A percentile compares a stretch with the other conserved stretches of the same genome.
phyloP scores from a whole-genome alignment of 2,797 vertebrate genomes.

The Hoplostethus mediterraneus region DNA sequence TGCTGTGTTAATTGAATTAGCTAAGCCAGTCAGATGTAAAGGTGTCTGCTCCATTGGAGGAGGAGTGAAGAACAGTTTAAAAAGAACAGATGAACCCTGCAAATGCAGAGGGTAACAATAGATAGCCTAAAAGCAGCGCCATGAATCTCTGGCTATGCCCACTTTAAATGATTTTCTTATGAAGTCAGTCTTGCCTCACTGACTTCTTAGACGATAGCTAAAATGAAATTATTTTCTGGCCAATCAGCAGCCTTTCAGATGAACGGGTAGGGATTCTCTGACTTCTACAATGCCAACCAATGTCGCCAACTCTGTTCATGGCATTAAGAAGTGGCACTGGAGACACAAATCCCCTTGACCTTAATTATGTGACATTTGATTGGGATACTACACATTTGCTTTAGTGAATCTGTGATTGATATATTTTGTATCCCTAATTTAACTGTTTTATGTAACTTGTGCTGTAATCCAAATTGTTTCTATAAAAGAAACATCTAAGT shows the following conservation, averaged over 20 bases:
- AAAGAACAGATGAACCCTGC: slow-evolving; percentile 42
- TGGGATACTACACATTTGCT: neutral
- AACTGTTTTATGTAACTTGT: neutral
- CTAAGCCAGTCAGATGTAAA: slow-evolving; percentile 49
- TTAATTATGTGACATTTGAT: neutral
- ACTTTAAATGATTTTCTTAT: neutral
- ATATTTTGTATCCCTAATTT: no score
- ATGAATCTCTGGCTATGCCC: neutral
- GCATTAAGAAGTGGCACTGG: no score
- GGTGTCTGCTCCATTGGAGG: slow-evolving; percentile 38
- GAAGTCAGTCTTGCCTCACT: neutral
- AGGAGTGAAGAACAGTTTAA: slow-evolving; percentile 27
- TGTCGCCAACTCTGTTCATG: no score
- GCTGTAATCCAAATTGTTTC: slow-evolving; percentile 2
- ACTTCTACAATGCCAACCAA: no score
- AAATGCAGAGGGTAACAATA: slow-evolving; percentile 13
- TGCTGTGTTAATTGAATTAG: slow-evolving; percentile 67
- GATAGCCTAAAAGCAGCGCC: neutral
- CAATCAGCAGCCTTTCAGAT: no score
- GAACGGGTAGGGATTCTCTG: no score
- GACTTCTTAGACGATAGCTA: neutral
- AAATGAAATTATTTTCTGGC: neutral
- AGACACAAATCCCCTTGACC: neutral
- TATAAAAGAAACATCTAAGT: neutral
- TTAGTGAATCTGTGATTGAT: neutral